A percentile compares a stretch with the other conserved stretches of the same genome.
Evolutionary conservation across 2,888 invertebrate genomes (phyloP).

Genomic region (Epinotia nisella): DNA sequence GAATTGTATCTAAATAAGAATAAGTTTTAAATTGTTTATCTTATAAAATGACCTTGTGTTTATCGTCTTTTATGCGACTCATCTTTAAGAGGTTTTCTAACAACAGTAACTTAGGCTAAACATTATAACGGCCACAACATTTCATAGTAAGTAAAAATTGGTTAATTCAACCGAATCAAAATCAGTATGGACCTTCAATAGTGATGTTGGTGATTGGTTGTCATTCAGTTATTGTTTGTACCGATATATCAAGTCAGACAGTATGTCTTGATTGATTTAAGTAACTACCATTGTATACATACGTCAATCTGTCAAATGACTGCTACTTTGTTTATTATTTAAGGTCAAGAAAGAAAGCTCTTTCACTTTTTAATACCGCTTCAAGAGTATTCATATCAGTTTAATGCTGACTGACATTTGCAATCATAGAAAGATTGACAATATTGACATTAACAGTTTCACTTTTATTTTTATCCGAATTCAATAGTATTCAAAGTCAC

Average conservation of each 20-base stretch:
- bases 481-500: conserved; percentile 7
- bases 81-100: too few relatives aligned
- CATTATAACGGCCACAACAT: background rate
- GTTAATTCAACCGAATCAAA: background rate
- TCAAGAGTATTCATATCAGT: conserved; percentile 4
- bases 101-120: too few relatives aligned
- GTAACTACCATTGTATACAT: background rate
- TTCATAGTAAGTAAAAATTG: background rate
- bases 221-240: background rate
- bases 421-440: conserved; percentile 2
- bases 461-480: conserved; percentile 13
- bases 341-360: conserved; percentile 24
- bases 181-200: background rate
- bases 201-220: background rate
- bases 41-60: background rate
- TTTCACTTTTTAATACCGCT: background rate
- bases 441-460: background rate
- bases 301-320: background rate
- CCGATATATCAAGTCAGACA: background rate
- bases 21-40: conserved; percentile 6
- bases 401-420: conserved; percentile 17
- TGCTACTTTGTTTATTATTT: background rate
- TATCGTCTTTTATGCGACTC: background rate
- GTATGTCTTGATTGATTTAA: background rate
- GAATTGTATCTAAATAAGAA: conserved; percentile 1